Percentiles rank a stretch among this genome's conserved stretches.
phyloP scores from a whole-genome alignment of 1,140 invertebrate genomes.

The Goniozus legneri region DNA sequence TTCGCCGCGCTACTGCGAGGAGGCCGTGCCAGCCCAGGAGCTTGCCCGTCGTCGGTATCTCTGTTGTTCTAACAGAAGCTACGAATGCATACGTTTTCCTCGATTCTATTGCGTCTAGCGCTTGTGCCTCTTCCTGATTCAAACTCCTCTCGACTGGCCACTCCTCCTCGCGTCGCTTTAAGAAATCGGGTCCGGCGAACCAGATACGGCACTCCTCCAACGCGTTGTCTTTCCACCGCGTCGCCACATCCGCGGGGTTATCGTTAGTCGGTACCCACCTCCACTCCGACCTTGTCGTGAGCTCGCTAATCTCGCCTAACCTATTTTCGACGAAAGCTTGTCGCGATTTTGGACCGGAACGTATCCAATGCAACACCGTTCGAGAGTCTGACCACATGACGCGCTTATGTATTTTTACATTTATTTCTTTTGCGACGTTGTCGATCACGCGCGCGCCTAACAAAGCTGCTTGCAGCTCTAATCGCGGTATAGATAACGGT shows the following conservation, averaged over 20 bases:
- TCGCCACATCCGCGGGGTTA: conserved; percentile 31
- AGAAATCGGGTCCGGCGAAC: conserved; percentile 22
- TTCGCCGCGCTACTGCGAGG: conserved; percentile 8
- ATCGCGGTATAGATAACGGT: conserved; percentile 31
- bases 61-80: background rate
- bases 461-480: conserved; percentile 40
- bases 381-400: conserved; percentile 38
- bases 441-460: conserved; percentile 27
- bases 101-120: background rate
- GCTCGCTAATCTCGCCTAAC: conserved; percentile 37
- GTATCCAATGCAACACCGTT: conserved; percentile 35
- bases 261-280: conserved; percentile 23
- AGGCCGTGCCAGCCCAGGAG: conserved; percentile 15
- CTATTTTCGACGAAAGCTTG: conserved; percentile 45
- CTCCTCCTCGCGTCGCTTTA: conserved; percentile 5
- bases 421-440: conserved; percentile 25
- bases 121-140: background rate
- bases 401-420: conserved; percentile 5
- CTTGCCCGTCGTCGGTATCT: conserved; percentile 2
- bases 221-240: background rate
- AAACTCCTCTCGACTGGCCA: conserved; percentile 14
- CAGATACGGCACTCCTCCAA: conserved; percentile 5
- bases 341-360: conserved; percentile 20
- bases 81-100: background rate
- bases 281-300: conserved; percentile 19